Base-by-base conservation (phyloP, 2,797 vertebrate species). In the Fratercula arctica region DNA sequence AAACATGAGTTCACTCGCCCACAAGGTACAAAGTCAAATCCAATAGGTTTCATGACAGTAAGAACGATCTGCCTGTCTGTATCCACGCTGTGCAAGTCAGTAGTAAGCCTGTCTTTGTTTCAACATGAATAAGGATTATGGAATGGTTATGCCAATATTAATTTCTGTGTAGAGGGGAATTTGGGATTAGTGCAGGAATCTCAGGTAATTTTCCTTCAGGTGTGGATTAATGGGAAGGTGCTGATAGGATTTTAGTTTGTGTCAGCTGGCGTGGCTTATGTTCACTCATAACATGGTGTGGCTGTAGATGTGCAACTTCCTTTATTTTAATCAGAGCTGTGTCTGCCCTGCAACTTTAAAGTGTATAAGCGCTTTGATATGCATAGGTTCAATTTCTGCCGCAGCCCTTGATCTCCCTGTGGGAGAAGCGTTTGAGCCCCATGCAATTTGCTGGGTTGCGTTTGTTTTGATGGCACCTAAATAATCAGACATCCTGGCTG, bases 11-110 rank as follows among this genome's bases (percentile, higher is more conserved):
- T 73, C 87, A 45, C 41, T 95, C 95, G 0, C 79, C 45, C 25
- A 85, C 92, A 92, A 97, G 97, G 97, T 97, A 97, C 93, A 74
- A 68, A 96, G 78, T 61, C 45, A 82, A 87, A 70, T 82, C 63
- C 85, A 67, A 0, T 31, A 82, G 79, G 50, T 69, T 88, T 85
- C 39, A 37, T 81, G 91, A 85, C 70, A 95, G 16, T 94, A 93
- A 73, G 61, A 90, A 81, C 5, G 19, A 50, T 83, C 82, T 86
- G 50, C 61, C 61, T 96, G 74, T 68, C 72, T 88, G 39, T 89
- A 33, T 87, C 43, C 9, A 0, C 35, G 50, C 79, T 96, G 39
- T 85, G 87, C 92, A 84, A 94, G 66, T 64, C 5, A 2, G 26
- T 53, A 86, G 89, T 69, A 95, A 96, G 56, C 51, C 76, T 92